Evolutionary conservation across 1,140 invertebrate species (phyloP), one percentile per base, ranked within the genome.

Genomic region (Macrotrachela quadricornifera): DNA sequence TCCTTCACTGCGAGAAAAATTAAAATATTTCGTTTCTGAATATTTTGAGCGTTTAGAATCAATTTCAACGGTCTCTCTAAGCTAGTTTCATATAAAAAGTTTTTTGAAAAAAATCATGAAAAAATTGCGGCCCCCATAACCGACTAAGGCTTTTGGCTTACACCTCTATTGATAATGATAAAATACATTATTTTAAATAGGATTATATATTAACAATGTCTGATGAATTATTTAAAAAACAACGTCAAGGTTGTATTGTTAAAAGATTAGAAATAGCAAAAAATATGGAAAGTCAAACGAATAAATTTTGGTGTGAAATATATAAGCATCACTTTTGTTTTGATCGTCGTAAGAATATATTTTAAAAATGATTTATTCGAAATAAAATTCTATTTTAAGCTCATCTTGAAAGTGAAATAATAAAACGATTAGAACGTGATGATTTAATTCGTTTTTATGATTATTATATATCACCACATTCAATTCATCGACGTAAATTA

Each of bases 221-320:
- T 0, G 76, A 81, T 4, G 81, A 84, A 59, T 82, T 87, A 62
- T 94, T 91, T 64, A 62, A 79, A 38, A 77, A 78, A 50, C 82
- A 94, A 64, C 78, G 85, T 37, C 75, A 80, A 40, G 80, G 87
- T 3, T 64, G 94, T 42, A 78, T 79, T 11, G 77, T 79, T 0
- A 77, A 80, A 59, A 75, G 80, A 45, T 66, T 91, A 37, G 87
- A 95, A 65, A 84, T 85, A 61, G 86, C 90, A 0, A 95, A 95
- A 73, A 81, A 79, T 56, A 68, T 95, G 59, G 67, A 69, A 37
- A 69, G 71, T 40, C 76, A 80, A 52, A 79, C 80, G 15, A 67
- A 70, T 37, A 72, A 78, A 51, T 81, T 80, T 61, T 92, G 86
- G 83, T 65, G 63, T 17, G 91, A 96, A 74, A 94, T 95, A 51